These are phyloP conservation scores for Trypoxylon attenuatum DNA, from an alignment of 2,888 invertebrate species.

Conservation along the genomic window DNA sequence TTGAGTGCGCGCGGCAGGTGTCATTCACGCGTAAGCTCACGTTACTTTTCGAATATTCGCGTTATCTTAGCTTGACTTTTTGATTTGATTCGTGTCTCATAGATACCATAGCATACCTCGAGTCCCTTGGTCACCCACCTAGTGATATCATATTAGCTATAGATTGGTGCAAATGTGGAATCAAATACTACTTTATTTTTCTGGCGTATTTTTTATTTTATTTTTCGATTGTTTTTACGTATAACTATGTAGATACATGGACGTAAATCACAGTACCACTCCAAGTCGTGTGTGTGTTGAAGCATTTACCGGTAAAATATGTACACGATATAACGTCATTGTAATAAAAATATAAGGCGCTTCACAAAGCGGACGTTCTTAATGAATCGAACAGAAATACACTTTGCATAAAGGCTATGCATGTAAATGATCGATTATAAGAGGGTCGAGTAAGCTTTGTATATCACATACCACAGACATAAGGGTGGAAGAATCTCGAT, in stretches of 20 bases:
- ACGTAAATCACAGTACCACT: conserved; percentile 53
- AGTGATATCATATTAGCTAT: no score
- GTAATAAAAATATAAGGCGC: not conserved
- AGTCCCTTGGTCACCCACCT: no score
- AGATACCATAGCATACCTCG: no score
- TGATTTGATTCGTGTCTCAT: no score
- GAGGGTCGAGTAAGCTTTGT: not conserved
- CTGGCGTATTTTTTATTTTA: conserved; percentile 28
- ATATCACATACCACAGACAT: not conserved
- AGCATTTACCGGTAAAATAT: conserved; percentile 26
- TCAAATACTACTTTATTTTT: no score
- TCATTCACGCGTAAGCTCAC: no score
- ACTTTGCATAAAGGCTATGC: not conserved
- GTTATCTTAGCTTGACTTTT: no score
- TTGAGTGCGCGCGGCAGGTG: no score
- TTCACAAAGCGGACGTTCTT: not conserved
- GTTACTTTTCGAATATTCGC: no score
- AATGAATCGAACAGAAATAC: conserved; percentile 4
- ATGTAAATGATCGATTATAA: not conserved
- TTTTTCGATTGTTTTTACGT: conserved; percentile 34
- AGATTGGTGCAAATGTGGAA: no score
- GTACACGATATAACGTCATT: conserved; percentile 23
- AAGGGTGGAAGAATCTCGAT: conserved; percentile 5
- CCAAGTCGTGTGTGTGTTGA: conserved; percentile 44
- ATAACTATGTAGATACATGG: conserved; percentile 52